Evolutionary conservation across 2,888 invertebrate genomes (phyloP), one percentile per base, ranked within the genome.

Genomic region (Drosophila peninsularis): DNA sequence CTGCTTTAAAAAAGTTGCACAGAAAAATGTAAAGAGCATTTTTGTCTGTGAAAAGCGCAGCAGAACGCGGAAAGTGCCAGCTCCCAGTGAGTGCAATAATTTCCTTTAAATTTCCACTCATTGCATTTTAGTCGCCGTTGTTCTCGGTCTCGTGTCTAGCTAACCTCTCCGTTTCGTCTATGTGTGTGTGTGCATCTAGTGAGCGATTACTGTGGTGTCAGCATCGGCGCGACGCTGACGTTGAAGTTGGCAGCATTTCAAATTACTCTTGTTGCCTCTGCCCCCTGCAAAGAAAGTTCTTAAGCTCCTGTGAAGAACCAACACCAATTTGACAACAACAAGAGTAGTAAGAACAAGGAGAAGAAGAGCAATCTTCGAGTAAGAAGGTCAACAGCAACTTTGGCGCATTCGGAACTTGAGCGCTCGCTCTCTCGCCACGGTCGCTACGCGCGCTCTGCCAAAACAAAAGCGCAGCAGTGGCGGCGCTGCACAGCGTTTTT

Each of bases 401-500:
- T 60, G 50, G n/a, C 39, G 49, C 41, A 49, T 45, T 71, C 30
- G 19, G 36, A 39, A 14, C 24, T 37, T 37, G 11, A 39, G 14
- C 10, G 11, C 41, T 42, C 58, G 6, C 34, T 36, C 58, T 62
- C 53, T 62, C 53, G 11, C 21, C 42, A 10, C 42, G 21, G 32
- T 30, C 21, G 36, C 27, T 24, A 52, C 58, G 11, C 41, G 24
- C 67, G 61, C 55, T 52, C 61, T 47, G 39, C 49, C 19, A 42
- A 47, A 47, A 55, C 44, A 60, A 47, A 62, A 75, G 39, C 44
- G 72, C 66, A 71, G 62, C 74, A 68, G 67, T 70, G 85, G 75
- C 72, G 68, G 71, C 86, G 62, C 61, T 83, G 84, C 78, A 78
- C 47, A 80, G 83, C 47, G 78, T 73, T 37, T 84, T 88, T 63